These are phyloP conservation scores for Tokudaia tokunoshimensis DNA, from an alignment of 2,797 vertebrate genomes.

Conservation along the genomic window DNA sequence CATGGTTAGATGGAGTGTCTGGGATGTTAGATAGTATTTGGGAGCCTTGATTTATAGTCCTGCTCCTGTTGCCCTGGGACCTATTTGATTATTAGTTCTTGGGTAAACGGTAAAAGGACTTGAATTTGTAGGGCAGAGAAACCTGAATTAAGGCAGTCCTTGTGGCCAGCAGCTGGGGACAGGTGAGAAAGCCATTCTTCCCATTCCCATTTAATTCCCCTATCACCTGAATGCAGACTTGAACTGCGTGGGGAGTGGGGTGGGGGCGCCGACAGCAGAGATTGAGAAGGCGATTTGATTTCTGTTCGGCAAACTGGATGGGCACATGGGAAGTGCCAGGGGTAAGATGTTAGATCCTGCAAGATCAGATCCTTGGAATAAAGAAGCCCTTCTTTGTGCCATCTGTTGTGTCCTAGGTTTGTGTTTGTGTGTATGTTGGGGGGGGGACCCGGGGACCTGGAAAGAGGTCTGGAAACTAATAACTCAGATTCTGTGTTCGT, in stretches of 20 bases:
- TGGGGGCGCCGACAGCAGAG: background rate
- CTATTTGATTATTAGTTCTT: background rate
- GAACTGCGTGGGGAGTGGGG: background rate
- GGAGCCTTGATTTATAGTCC: slow-evolving; percentile 29
- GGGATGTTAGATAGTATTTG: slow-evolving; percentile 1
- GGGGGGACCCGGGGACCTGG: background rate
- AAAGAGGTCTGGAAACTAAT: background rate
- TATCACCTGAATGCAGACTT: background rate
- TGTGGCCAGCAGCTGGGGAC: background rate
- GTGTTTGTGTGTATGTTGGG: background rate
- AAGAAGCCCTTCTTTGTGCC: slow-evolving; percentile 67
- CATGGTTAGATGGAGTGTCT: slow-evolving; percentile 27
- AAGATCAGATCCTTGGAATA: slow-evolving; percentile 74
- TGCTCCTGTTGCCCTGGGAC: background rate
- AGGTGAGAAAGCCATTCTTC: background rate
- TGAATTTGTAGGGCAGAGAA: slow-evolving; percentile 20
- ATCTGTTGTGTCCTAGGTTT: slow-evolving; percentile 61
- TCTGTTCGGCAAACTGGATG: slow-evolving; percentile 38
- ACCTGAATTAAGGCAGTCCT: slow-evolving; percentile 30
- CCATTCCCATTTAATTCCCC: background rate
- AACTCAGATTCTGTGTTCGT: slow-evolving; percentile 18
- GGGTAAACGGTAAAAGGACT: slow-evolving; percentile 34
- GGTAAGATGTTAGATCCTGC: slow-evolving; percentile 29
- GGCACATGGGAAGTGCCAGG: slow-evolving; percentile 51
- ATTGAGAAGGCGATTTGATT: slow-evolving; percentile 19